phyloP scores from a whole-genome alignment of 2,888 invertebrate genomes.

The Frankliniella fusca region DNA sequence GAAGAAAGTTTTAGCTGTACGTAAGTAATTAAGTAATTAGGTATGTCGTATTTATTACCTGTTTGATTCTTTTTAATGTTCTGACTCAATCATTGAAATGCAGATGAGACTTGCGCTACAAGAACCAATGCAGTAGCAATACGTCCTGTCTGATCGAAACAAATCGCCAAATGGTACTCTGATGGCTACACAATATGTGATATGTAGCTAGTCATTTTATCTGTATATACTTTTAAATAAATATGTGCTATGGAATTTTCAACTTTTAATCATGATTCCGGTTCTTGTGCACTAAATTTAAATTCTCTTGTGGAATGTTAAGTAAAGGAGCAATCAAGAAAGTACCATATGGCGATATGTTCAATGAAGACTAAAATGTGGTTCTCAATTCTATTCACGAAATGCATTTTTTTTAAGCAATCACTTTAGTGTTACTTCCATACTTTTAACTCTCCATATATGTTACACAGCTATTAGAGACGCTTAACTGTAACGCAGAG shows the following conservation, averaged over 20 bases:
- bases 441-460: background rate
- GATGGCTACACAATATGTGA: constrained; percentile 24
- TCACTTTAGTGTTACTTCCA: constrained; percentile 13
- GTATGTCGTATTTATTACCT: constrained; percentile 22
- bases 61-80: constrained; percentile 6
- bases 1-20: constrained; percentile 17
- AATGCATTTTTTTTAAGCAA: constrained; percentile 4
- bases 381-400: constrained; percentile 21
- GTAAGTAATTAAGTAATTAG: constrained; percentile 7
- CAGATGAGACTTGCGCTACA: constrained; percentile 25
- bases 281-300: background rate
- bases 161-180: constrained; percentile 22
- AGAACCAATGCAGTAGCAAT: constrained; percentile 24
- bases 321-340: constrained; percentile 9
- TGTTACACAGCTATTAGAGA: background rate
- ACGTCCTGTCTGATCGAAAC: constrained; percentile 20
- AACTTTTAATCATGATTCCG: constrained; percentile 3
- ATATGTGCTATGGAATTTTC: constrained; percentile 10
- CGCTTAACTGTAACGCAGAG: background rate
- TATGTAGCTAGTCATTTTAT: constrained; percentile 25
- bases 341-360: constrained; percentile 24
- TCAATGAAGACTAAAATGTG: background rate
- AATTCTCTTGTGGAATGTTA: constrained; percentile 10
- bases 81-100: constrained; percentile 1
- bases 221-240: background rate